Percentiles rank a stretch among this genome's conserved stretches.
These are phyloP conservation scores for Bilobella aurantiaca DNA, from an alignment of 1,140 invertebrate genomes.

Conservation along the genomic window DNA sequence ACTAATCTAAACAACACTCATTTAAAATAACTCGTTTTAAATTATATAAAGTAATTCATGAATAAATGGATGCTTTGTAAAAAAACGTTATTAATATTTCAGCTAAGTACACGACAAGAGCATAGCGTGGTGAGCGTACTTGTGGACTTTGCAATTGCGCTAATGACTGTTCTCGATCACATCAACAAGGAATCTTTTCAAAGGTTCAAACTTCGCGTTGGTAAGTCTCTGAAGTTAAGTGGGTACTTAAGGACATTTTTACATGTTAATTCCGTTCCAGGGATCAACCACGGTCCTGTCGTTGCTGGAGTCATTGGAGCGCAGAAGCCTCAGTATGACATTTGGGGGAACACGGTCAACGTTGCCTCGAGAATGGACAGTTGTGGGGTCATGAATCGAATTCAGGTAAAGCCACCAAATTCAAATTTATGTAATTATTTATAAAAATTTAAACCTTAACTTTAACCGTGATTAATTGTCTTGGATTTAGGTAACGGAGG, in stretches of 20 bases:
- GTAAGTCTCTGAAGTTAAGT: slow-evolving; percentile 44
- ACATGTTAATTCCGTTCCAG: slow-evolving; percentile 42
- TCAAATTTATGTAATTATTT: neutral
- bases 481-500: slow-evolving; percentile 58
- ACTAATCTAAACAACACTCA: too few species aligned
- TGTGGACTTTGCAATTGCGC: slow-evolving; percentile 84
- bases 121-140: slow-evolving; percentile 71
- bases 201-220: slow-evolving; percentile 80
- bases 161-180: slow-evolving; percentile 83
- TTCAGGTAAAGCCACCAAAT: slow-evolving; percentile 50
- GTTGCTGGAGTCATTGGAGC: slow-evolving; percentile 61
- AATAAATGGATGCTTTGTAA: neutral
- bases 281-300: slow-evolving; percentile 86
- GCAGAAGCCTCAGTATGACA: slow-evolving; percentile 95
- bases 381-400: slow-evolving; percentile 38
- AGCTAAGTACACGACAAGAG: slow-evolving; percentile 2
- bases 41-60: too few species aligned
- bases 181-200: slow-evolving; percentile 97
- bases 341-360: slow-evolving; percentile 89
- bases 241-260: neutral
- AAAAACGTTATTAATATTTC: neutral
- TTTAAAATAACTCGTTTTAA: too few species aligned
- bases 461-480: neutral
- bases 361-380: slow-evolving; percentile 91
- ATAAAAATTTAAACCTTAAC: too few species aligned